These are phyloP conservation scores for Phocoena sinus DNA, from an alignment of 2,113 vertebrate genomes.

Conservation along the genomic window DNA sequence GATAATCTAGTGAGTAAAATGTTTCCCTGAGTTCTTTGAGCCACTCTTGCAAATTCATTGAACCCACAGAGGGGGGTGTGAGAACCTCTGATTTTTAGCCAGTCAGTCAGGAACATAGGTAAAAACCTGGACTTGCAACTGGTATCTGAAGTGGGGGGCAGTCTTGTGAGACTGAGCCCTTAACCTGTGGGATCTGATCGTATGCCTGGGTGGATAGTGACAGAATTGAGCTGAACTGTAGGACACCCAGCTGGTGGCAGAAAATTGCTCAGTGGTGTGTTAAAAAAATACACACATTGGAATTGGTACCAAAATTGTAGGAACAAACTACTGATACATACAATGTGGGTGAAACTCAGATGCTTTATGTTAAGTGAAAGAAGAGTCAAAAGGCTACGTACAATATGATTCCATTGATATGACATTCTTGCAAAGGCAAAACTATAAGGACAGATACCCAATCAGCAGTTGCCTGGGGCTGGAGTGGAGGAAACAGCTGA, in stretches of 20 bases:
- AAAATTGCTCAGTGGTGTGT: background rate
- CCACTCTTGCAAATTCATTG: background rate
- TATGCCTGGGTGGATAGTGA: background rate
- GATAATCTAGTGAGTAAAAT: background rate
- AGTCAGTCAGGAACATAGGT: background rate
- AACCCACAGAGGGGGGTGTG: background rate
- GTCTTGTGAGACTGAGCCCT: background rate
- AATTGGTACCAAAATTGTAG: background rate
- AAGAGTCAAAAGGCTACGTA: background rate
- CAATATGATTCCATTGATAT: background rate
- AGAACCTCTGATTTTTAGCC: background rate
- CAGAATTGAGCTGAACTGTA: background rate
- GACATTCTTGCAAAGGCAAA: background rate
- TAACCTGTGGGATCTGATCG: background rate
- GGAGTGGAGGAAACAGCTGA: background rate
- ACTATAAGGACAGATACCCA: background rate
- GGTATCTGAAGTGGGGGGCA: background rate
- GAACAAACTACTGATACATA: background rate
- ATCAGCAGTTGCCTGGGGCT: background rate
- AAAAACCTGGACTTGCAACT: background rate
- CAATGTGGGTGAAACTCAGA: background rate
- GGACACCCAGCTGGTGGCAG: background rate
- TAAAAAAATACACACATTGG: background rate
- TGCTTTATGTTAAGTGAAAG: background rate
- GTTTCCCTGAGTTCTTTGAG: background rate